Evolutionary conservation across 2,113 vertebrate species (phyloP).

Genomic region (Phalacrocorax aristotelis): DNA sequence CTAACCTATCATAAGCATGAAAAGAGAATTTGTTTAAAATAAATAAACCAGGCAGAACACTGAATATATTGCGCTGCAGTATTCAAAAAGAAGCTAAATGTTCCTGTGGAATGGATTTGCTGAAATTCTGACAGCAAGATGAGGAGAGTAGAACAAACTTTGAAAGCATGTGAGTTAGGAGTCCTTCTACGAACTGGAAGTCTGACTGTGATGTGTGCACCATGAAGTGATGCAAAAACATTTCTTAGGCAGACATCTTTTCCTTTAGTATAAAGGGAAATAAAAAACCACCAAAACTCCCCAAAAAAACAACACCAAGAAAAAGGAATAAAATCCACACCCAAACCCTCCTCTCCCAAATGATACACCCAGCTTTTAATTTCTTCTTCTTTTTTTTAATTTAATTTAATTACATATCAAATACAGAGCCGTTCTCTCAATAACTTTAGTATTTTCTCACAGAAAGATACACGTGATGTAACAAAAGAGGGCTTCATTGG

Average conservation of each 20-base stretch:
- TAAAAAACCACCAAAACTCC: no score
- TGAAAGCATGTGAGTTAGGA: not conserved
- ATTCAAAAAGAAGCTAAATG: not conserved
- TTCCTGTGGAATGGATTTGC: not conserved
- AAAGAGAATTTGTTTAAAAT: not conserved
- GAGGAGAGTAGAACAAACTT: not conserved
- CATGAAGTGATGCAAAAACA: not conserved
- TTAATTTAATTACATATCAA: not conserved
- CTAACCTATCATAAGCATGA: not conserved
- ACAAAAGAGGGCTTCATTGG: not conserved
- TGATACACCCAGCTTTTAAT: not conserved
- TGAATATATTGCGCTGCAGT: not conserved
- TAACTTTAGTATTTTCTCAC: not conserved
- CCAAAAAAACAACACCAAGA: not conserved
- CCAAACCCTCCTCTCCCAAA: not conserved
- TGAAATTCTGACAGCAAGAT: not conserved
- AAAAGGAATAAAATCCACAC: not conserved
- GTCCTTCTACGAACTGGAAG: not conserved
- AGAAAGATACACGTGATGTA: fast-evolving
- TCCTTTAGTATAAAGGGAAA: not conserved
- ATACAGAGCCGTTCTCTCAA: not conserved
- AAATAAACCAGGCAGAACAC: not conserved
- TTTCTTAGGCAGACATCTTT: not conserved
- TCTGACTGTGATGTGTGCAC: not conserved
- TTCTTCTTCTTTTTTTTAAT: not conserved